Base-by-base conservation (phyloP, 2,113 vertebrate species). In the Uria aalge region DNA sequence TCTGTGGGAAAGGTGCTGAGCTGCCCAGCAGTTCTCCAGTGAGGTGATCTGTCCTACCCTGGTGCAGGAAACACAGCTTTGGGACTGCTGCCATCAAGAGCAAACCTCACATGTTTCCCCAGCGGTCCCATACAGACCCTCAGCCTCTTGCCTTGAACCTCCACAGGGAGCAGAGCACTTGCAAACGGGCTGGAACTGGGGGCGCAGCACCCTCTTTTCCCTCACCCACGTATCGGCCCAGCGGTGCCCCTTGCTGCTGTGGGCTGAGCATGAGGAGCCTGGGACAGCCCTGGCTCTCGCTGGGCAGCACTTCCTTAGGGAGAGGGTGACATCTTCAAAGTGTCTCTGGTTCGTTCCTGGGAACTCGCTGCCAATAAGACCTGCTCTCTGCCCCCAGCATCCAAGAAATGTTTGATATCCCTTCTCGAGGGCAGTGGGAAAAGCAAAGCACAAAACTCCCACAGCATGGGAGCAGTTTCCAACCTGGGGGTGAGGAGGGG, bases 171-270 rank as follows among this genome's bases (percentile, higher is more conserved):
- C 85, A 67, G 66, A 77, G 78, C 55, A 23, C 18, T 68, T 43
- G 60, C 57, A 26, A 8, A 41, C 1, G 3, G 32, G 34, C 73
- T 59, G 78, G 78, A 92, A 71, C 66, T 0, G 0, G 15, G 76
- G 48, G 9, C 40, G 41, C 72, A 86, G 63, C 1, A 0, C 47
- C 43, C 74, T 24, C 26, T 56, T 29, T 36, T 77, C 19, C 53
- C 30, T 38, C 41, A 14, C 32, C 64, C 26, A 4, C 2, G 4
- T 2, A 2, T 17, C 1, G 0, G 22, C 56, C 63, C 50, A 16
- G 15, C 6, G 1, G 17, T 24, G 62, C 62, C 45, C 43, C 6
- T 24, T 2, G 7, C 45, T 81, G 71, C 75, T 88, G 47, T 43
- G 26, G 59, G 50, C 41, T 3, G 4, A 34, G 82, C 64, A 8